Evolutionary conservation across 2,888 invertebrate genomes (phyloP).

Genomic region (Mythimna vitellina): DNA sequence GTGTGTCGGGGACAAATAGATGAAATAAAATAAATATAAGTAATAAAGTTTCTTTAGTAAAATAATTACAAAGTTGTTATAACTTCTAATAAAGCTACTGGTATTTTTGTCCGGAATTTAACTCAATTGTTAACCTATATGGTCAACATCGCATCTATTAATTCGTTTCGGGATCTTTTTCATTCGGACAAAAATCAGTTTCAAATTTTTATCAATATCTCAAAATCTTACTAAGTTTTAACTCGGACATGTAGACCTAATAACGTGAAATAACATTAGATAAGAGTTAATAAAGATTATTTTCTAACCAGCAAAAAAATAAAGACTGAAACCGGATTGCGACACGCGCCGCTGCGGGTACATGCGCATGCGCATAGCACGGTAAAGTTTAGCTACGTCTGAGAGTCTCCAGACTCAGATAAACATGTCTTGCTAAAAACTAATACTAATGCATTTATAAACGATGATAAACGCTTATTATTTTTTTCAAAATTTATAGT

Average conservation of each 20-base stretch:
- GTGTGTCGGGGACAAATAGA: slow-evolving; percentile 5
- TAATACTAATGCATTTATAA: not conserved
- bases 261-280: slow-evolving; percentile 9
- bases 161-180: not conserved
- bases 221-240: not conserved
- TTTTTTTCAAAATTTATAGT: not conserved
- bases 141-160: not conserved
- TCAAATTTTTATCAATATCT: not conserved
- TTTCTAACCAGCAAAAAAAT: slow-evolving; percentile 43
- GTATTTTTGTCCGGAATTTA: not conserved
- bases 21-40: not conserved
- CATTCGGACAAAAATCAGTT: too few relatives aligned
- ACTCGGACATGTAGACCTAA: not conserved
- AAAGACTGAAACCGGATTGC: slow-evolving; percentile 42
- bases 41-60: not conserved
- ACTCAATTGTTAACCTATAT: not conserved
- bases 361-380: slow-evolving; percentile 41
- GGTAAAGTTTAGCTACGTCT: not conserved
- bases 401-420: slow-evolving; percentile 18
- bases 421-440: slow-evolving; percentile 8
- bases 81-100: too few relatives aligned
- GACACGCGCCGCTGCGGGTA: slow-evolving; percentile 25
- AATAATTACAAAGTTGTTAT: too few relatives aligned
- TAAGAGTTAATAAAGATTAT: slow-evolving; percentile 1
- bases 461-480: not conserved